phyloP scores from a whole-genome alignment of 2,888 invertebrate species.

The Yponomeuta sedellus region DNA sequence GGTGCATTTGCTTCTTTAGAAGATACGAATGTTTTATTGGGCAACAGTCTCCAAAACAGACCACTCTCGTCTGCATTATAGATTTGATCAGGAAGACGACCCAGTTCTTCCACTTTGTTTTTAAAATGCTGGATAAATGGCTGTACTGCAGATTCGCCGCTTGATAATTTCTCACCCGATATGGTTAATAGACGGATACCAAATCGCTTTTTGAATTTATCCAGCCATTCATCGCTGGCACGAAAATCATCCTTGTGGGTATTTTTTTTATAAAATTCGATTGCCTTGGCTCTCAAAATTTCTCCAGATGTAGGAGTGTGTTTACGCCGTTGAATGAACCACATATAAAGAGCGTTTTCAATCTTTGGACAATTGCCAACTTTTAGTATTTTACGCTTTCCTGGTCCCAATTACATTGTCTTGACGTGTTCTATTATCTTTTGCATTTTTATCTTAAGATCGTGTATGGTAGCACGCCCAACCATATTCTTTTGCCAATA shows the following conservation, averaged over 20 bases:
- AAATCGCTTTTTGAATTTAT: conserved; percentile 36
- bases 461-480: conserved; percentile 23
- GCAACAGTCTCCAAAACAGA: too few species aligned
- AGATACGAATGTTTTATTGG: too few species aligned
- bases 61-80: too few species aligned
- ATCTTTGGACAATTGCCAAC: conserved; percentile 29
- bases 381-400: conserved; percentile 32
- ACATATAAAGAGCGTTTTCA: conserved; percentile 30
- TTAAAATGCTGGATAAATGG: too few species aligned
- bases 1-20: too few species aligned
- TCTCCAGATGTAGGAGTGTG: conserved; percentile 32
- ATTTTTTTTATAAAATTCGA: conserved; percentile 31
- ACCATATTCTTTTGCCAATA: too few species aligned
- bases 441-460: conserved; percentile 28
- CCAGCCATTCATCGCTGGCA: conserved; percentile 35
- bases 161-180: conserved; percentile 21
- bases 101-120: too few species aligned
- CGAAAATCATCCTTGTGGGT: conserved; percentile 34
- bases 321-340: conserved; percentile 30
- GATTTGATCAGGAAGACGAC: too few species aligned
- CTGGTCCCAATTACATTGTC: conserved; percentile 28
- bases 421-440: conserved; percentile 28
- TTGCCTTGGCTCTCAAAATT: conserved; percentile 31
- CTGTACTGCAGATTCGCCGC: too few species aligned
- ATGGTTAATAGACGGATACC: conserved; percentile 29